Evolutionary conservation across 2,888 invertebrate genomes (phyloP).

Genomic region (Andricus curvator): DNA sequence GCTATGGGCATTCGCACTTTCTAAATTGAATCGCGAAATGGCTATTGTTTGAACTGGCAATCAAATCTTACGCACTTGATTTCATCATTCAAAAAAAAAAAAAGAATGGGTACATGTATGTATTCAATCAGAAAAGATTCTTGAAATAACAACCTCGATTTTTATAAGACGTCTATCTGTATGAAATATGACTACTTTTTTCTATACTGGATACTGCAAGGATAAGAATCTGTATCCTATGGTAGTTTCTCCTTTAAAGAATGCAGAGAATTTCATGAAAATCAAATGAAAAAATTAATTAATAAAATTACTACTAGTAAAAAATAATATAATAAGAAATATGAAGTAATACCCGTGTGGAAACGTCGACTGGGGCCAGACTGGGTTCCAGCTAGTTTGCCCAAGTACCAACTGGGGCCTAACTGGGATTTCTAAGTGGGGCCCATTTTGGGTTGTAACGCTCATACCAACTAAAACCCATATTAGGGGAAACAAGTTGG

Average conservation of each 20-base stretch:
- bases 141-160: slow-evolving; percentile 8
- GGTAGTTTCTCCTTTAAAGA: not conserved
- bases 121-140: not conserved
- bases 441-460: too few relatives aligned
- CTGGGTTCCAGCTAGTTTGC: too few relatives aligned
- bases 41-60: slow-evolving; percentile 5
- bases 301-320: too few relatives aligned
- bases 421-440: too few relatives aligned
- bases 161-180: not conserved
- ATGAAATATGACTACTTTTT: not conserved
- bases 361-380: too few relatives aligned
- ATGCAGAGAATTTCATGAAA: not conserved
- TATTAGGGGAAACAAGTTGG: too few relatives aligned
- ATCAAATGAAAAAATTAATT: not conserved
- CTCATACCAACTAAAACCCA: too few relatives aligned
- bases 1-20: not conserved
- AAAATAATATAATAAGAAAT: too few relatives aligned
- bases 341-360: too few relatives aligned
- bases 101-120: not conserved
- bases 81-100: not conserved
- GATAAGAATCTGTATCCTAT: not conserved
- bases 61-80: not conserved
- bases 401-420: too few relatives aligned
- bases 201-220: not conserved
- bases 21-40: slow-evolving; percentile 20